Percentiles rank a stretch among this genome's conserved stretches.
Evolutionary conservation across 1,140 invertebrate genomes (phyloP).

Genomic region (Globodera ellingtonae): DNA sequence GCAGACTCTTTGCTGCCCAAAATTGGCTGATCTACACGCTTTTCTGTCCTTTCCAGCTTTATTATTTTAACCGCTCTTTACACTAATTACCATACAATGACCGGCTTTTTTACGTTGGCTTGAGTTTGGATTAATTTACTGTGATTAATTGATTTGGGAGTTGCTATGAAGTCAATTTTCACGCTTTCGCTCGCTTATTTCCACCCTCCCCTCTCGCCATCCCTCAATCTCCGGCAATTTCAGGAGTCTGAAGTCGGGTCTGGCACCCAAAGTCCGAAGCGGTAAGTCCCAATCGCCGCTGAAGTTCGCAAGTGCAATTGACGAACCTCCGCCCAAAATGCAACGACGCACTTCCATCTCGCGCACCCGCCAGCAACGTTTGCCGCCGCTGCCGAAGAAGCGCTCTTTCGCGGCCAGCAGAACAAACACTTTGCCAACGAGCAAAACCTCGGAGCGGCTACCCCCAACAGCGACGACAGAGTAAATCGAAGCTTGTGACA

Average conservation of each 20-base stretch:
- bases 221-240: conserved; percentile 15
- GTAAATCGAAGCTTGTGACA: neutral
- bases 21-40: neutral
- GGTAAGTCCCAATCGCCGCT: conserved; percentile 45
- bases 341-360: conserved; percentile 29
- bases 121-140: too few species aligned
- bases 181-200: conserved; percentile 17
- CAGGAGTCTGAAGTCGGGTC: conserved; percentile 43
- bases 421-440: conserved; percentile 8
- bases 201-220: conserved; percentile 14
- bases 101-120: neutral
- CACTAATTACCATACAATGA: neutral
- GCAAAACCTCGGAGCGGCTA: conserved; percentile 27
- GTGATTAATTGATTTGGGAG: too few species aligned
- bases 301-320: conserved; percentile 16
- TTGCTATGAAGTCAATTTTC: neutral
- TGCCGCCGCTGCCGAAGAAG: conserved; percentile 43
- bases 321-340: conserved; percentile 15
- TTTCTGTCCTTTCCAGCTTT: conserved; percentile 11
- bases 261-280: conserved; percentile 28
- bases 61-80: neutral
- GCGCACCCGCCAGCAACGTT: conserved; percentile 28
- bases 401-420: conserved; percentile 13
- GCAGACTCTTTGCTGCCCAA: conserved; percentile 1
- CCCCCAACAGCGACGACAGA: conserved; percentile 40